Evolutionary conservation across 2,113 vertebrate genomes (phyloP).

Genomic region (Heptranchias perlo): DNA sequence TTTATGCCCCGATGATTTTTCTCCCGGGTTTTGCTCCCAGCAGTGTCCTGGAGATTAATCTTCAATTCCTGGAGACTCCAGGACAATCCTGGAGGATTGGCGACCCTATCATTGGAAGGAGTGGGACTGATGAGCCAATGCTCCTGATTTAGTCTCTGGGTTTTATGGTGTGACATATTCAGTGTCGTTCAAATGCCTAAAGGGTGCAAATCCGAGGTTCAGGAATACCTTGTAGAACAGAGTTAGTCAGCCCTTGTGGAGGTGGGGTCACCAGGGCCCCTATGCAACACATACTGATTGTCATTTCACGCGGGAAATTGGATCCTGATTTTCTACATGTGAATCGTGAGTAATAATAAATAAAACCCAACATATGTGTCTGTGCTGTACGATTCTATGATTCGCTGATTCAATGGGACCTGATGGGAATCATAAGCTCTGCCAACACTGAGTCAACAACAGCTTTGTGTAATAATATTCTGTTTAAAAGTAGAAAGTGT

Average conservation of each 20-base stretch:
- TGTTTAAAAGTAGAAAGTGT: background rate
- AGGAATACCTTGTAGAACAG: background rate
- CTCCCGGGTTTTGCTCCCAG: no score
- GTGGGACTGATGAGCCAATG: background rate
- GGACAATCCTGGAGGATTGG: no score
- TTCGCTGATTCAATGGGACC: background rate
- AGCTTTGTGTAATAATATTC: background rate
- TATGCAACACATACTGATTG: no score
- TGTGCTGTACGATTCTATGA: no score
- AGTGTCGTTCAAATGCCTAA: background rate
- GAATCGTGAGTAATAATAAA: background rate
- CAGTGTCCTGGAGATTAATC: no score
- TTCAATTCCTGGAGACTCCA: no score
- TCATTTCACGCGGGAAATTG: background rate
- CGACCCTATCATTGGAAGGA: no score
- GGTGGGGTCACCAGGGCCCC: background rate
- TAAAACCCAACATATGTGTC: background rate
- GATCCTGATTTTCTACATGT: background rate
- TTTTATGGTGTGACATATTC: background rate
- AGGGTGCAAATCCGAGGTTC: background rate
- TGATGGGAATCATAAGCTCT: background rate
- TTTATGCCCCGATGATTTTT: no score
- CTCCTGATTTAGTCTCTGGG: background rate
- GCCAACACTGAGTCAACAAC: background rate
- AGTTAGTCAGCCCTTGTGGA: no score